Evolutionary conservation across 1,140 invertebrate genomes (phyloP).

Genomic region (Panagrolaimus sp.): DNA sequence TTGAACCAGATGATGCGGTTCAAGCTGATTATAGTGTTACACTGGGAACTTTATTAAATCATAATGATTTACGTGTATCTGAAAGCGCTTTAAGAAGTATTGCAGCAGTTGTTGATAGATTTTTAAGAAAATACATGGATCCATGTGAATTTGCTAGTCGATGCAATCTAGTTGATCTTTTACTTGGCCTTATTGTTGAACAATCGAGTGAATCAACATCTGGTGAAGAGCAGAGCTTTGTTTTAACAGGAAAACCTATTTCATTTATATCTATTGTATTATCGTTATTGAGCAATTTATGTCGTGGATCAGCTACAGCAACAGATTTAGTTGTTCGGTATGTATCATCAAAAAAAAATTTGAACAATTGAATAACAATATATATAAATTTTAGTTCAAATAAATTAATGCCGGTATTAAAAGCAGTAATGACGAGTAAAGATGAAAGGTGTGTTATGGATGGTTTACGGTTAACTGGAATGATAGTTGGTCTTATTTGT

Average conservation of each 20-base stretch:
- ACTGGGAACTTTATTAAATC: constrained; percentile 79
- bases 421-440: constrained; percentile 43
- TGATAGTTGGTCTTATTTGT: constrained; percentile 85
- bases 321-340: constrained; percentile 77
- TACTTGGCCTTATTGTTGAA: constrained; percentile 47
- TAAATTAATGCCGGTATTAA: constrained; percentile 44
- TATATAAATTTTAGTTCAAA: constrained; percentile 37
- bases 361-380: background rate
- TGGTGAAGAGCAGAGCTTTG: constrained; percentile 75
- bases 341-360: constrained; percentile 18
- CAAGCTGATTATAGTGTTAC: constrained; percentile 83
- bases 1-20: constrained; percentile 85
- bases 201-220: constrained; percentile 52
- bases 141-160: constrained; percentile 61
- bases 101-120: constrained; percentile 90
- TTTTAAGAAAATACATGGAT: constrained; percentile 62
- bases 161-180: constrained; percentile 60
- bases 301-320: constrained; percentile 45
- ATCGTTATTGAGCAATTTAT: constrained; percentile 54
- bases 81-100: constrained; percentile 94
- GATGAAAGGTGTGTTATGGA: constrained; percentile 76
- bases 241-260: constrained; percentile 71
- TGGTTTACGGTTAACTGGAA: constrained; percentile 90
- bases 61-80: constrained; percentile 77
- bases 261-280: constrained; percentile 64